Evolutionary conservation across 1,140 invertebrate genomes (phyloP), one percentile per base, ranked within the genome.

Genomic region (Drosophila teissieri): DNA sequence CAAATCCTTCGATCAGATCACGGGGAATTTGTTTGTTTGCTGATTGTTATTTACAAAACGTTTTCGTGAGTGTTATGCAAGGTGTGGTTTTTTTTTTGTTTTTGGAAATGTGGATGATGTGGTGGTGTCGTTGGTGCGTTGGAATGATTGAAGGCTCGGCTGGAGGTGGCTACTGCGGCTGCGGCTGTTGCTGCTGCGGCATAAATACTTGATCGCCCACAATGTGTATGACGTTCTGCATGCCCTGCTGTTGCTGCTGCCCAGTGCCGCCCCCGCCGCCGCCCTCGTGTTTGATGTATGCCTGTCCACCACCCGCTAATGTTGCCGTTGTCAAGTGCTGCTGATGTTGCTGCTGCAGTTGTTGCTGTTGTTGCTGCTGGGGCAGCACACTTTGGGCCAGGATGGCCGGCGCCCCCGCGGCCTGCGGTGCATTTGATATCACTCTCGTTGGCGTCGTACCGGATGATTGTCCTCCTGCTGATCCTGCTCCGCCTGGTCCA

Each of bases 201-300:
- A 88, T 39, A 46, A 85, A 91, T 39, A 91, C 80, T 51, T 91
- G 86, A 62, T 91, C 90, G 62, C 83, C 90, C 17, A 91, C 90
- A 76, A 91, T 91, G 39, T 91, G 90, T 78, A 91, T 91, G 46
- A 91, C 90, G 77, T 91, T 91, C 73, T 91, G 90, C 80, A 91
- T 80, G 72, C 82, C 84, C 48, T 86, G 82, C 46, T 82, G 83
- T 15, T 72, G 70, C 57, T 60, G 77, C 44, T 74, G 77, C 27
- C 48, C 57, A 53, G 57, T 52, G 36, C 73, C 57, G 24, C 39
- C 55, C 19, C 74, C 65, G 52, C 76, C 48, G 27, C 44, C 58
- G 31, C 79, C 70, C 64, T 89, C 83, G 53, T 86, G 83, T 46
- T 86, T 86, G 39, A 88, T 73, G 73, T 89, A 82, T 36, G 84